Conservation (phyloP, 2,888 invertebrate species). For the Tetragonisca angustula region DNA sequence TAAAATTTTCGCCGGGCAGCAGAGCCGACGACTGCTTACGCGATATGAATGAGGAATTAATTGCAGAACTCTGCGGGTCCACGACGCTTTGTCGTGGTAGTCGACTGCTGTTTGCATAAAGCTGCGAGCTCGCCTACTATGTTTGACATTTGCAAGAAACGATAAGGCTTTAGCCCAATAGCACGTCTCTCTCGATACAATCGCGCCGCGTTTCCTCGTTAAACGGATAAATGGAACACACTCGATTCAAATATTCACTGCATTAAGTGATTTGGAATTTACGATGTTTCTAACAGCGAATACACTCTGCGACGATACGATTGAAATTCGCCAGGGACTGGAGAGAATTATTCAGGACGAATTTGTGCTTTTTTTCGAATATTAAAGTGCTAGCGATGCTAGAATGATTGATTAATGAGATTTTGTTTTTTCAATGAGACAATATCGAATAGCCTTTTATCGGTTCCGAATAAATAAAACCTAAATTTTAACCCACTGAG, state of each 20-base stretch:
- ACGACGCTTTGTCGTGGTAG: not conserved
- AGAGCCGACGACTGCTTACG: not conserved
- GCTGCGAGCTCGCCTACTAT: not conserved
- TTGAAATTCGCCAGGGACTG: not conserved
- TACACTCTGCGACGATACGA: not conserved
- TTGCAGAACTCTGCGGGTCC: not conserved
- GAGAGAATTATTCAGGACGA: not conserved
- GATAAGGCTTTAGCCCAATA: not conserved
- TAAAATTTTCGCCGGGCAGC: slow-evolving; percentile 2
- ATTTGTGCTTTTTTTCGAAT: not conserved
- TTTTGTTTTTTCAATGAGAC: no score
- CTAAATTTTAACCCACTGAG: no score
- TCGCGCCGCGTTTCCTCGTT: not conserved
- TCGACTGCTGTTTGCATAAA: not conserved
- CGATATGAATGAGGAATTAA: slow-evolving; percentile 26
- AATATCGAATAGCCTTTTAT: no score
- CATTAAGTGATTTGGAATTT: not conserved
- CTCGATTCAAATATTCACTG: not conserved
- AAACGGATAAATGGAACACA: not conserved
- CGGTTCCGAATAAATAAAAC: no score
- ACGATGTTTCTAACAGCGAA: not conserved
- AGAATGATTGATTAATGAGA: no score
- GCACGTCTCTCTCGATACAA: not conserved
- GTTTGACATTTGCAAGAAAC: not conserved
- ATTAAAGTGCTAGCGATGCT: no score